phyloP scores from a whole-genome alignment of 2,797 vertebrate species.

The Sternarchorhynchus goeldii region DNA sequence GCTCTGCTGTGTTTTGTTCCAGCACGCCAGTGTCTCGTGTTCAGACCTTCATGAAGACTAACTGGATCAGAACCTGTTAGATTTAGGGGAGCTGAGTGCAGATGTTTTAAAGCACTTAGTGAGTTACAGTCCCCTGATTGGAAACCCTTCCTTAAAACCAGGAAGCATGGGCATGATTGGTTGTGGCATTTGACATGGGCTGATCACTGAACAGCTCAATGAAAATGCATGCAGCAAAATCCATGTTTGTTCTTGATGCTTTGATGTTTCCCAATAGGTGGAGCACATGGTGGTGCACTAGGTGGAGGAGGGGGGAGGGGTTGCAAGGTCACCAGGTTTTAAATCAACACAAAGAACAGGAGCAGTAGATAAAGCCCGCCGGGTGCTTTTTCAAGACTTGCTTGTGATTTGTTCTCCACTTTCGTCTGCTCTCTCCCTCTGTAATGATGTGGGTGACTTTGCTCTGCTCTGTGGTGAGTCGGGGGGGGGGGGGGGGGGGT shows the following conservation, averaged over 20 bases:
- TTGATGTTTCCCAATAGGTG: neutral
- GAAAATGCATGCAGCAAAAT: neutral
- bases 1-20: too few species aligned
- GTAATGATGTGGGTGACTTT: constrained; percentile 42
- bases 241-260: neutral
- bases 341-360: constrained; percentile 51
- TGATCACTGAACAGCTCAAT: neutral
- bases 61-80: too few species aligned
- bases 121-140: too few species aligned
- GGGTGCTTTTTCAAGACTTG: constrained; percentile 43
- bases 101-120: too few species aligned
- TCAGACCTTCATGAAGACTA: too few species aligned
- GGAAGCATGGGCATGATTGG: too few species aligned
- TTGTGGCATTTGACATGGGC: neutral
- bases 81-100: too few species aligned
- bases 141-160: too few species aligned
- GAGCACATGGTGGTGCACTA: constrained; percentile 19
- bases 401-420: constrained; percentile 45
- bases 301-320: neutral
- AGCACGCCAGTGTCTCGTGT: too few species aligned
- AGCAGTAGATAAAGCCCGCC: constrained; percentile 7
- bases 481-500: too few species aligned
- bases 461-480: neutral
- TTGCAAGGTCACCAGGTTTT: constrained; percentile 39
- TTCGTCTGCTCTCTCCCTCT: constrained; percentile 44